These are phyloP conservation scores for Neotoxoptera formosana DNA, from an alignment of 1,140 invertebrate species.

Conservation along the genomic window DNA sequence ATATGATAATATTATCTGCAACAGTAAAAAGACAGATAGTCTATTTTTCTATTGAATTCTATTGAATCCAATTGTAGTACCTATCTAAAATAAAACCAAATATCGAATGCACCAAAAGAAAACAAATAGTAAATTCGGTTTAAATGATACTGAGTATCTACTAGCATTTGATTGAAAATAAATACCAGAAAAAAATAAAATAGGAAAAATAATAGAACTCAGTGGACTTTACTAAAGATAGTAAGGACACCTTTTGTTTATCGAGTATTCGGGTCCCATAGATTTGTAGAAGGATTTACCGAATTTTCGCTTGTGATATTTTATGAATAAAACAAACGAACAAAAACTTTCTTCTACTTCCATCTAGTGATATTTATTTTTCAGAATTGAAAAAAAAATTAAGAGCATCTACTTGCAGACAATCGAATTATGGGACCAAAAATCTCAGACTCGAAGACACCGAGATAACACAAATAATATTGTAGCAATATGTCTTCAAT, in stretches of 20 bases:
- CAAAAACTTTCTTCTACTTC: neutral
- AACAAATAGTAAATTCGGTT: neutral
- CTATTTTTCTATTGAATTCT: neutral
- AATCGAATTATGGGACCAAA: neutral
- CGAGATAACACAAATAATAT: neutral
- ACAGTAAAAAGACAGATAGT: neutral
- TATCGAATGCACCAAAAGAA: neutral
- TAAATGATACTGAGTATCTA: neutral
- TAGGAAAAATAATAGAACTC: neutral
- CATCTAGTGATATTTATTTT: neutral
- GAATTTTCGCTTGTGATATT: conserved; percentile 12
- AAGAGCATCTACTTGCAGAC: neutral
- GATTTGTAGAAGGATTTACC: conserved; percentile 19
- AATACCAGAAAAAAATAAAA: neutral
- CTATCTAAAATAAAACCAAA: neutral
- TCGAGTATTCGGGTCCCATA: neutral
- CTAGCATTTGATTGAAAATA: conserved; percentile 8
- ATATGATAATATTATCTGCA: too few relatives aligned
- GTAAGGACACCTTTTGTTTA: conserved; percentile 15
- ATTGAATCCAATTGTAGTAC: neutral
- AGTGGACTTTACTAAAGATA: neutral
- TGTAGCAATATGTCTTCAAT: neutral
- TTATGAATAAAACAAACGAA: conserved; percentile 28
- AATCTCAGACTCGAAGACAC: neutral
- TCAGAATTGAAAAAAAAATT: neutral